phyloP scores from a whole-genome alignment of 2,888 invertebrate species.

The Aricia artaxerxes region DNA sequence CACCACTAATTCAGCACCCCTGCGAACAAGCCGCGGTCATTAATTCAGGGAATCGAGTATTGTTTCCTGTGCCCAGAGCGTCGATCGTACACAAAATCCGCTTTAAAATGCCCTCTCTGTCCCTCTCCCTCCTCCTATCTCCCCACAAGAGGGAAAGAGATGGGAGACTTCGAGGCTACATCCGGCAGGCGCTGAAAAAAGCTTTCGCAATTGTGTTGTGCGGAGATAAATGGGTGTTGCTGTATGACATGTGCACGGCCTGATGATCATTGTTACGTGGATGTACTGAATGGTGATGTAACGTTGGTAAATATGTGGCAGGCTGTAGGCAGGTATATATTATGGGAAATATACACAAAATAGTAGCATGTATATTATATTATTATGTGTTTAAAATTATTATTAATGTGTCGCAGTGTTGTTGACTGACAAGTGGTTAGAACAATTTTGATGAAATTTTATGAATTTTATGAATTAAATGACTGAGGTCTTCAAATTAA shows the following conservation, averaged over 20 bases:
- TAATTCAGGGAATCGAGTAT: constrained; percentile 77
- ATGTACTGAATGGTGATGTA: too few species aligned
- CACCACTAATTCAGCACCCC: constrained; percentile 46
- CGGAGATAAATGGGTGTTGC: constrained; percentile 48
- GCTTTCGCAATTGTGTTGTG: constrained; percentile 60
- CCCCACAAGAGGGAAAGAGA: constrained; percentile 50
- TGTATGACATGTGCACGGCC: constrained; percentile 42
- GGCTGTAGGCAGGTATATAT: too few species aligned
- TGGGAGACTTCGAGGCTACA: constrained; percentile 61
- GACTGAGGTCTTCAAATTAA: too few species aligned
- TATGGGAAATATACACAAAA: too few species aligned
- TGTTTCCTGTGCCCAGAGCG: constrained; percentile 73
- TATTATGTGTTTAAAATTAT: too few species aligned
- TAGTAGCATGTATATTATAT: too few species aligned
- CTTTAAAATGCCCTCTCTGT: constrained; percentile 55
- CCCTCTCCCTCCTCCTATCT: constrained; percentile 46
- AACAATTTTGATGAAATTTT: too few species aligned
- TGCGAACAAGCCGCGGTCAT: constrained; percentile 62
- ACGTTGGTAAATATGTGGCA: too few species aligned
- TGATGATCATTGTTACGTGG: background rate
- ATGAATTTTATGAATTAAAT: too few species aligned
- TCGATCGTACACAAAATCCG: constrained; percentile 67
- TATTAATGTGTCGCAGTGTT: too few species aligned
- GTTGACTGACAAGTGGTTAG: too few species aligned
- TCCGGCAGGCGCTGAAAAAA: constrained; percentile 72